Evolutionary conservation across 37 sponge, comb jelly and placozoan species (phyloP).

Genomic region (Chondrilla cf. caribensis): DNA sequence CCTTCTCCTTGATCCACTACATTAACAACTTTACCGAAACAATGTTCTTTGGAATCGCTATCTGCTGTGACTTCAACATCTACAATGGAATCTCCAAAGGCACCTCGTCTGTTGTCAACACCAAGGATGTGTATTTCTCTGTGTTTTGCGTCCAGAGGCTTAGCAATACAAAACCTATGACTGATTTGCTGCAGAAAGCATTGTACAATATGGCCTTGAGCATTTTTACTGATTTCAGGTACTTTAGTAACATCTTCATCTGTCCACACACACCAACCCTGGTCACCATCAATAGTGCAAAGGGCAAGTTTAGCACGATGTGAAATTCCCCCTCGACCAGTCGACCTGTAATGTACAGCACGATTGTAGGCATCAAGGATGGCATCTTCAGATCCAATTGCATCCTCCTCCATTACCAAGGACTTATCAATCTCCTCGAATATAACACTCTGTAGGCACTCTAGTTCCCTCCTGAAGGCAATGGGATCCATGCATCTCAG

Average conservation of each 20-base stretch:
- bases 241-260: neutral
- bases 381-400: neutral
- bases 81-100: conserved; percentile 63
- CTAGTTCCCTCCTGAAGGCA: neutral
- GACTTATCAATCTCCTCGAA: neutral
- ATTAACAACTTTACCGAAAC: conserved; percentile 21
- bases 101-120: conserved; percentile 44
- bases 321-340: no score
- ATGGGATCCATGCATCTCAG: neutral
- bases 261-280: conserved; percentile 13
- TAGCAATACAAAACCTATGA: conserved; percentile 40
- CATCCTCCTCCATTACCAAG: neutral
- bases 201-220: neutral
- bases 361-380: conserved; percentile 9
- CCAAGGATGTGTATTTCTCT: conserved; percentile 45
- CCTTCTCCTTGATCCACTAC: conserved; percentile 2
- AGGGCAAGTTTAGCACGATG: neutral
- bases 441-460: neutral
- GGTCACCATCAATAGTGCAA: neutral
- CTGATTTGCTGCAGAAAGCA: neutral
- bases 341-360: neutral
- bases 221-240: neutral
- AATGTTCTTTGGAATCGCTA: neutral
- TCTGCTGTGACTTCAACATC: conserved; percentile 29
- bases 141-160: conserved; percentile 47